Conservation (phyloP, 2,797 vertebrate species). For the Loriculus beryllinus region DNA sequence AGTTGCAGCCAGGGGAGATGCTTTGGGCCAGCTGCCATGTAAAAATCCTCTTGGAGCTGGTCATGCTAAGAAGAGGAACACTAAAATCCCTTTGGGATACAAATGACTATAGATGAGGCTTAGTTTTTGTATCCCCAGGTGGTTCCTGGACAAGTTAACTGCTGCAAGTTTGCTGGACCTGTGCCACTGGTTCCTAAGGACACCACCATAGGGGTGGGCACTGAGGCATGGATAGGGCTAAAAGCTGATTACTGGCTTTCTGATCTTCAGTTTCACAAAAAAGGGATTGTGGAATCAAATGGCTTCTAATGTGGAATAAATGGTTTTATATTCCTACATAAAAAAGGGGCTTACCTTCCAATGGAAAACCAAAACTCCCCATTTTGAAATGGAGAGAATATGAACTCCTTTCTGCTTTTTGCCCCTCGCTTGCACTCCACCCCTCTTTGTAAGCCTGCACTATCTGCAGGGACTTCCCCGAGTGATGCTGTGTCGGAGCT, state of each 20-base stretch:
- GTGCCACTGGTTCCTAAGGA: neutral
- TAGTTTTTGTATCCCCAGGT: neutral
- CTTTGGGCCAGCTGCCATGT: neutral
- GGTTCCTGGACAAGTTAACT: neutral
- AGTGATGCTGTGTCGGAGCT: accelerated
- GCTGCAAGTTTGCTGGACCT: neutral
- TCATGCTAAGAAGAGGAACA: neutral
- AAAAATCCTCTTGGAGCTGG: neutral
- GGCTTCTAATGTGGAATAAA: neutral
- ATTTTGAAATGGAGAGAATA: neutral
- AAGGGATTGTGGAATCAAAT: neutral
- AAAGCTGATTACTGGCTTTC: neutral
- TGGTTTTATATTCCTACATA: neutral
- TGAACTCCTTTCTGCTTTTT: neutral
- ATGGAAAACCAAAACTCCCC: neutral
- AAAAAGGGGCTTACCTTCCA: neutral
- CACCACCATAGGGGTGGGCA: neutral
- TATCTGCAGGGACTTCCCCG: neutral
- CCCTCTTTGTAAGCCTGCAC: neutral
- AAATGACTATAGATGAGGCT: neutral
- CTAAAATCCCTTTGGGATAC: neutral
- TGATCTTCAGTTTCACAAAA: neutral
- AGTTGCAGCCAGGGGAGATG: neutral
- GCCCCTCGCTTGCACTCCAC: neutral
- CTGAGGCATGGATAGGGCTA: neutral